A percentile compares a stretch with the other conserved stretches of the same genome.
These are phyloP conservation scores for Anaspis maculata DNA, from an alignment of 2,888 invertebrate species.

Conservation along the genomic window DNA sequence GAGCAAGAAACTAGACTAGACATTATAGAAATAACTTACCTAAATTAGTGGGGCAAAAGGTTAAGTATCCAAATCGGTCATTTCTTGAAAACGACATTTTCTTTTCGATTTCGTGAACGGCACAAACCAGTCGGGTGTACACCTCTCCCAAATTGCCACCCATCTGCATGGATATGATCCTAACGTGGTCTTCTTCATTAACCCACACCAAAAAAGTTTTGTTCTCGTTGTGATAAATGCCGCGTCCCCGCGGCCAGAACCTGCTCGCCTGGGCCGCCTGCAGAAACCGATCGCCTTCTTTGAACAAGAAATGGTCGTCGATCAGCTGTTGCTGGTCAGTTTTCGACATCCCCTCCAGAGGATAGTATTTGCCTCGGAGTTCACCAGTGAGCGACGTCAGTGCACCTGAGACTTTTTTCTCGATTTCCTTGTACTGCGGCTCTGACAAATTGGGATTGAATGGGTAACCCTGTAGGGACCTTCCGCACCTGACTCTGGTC, in stretches of 20 bases:
- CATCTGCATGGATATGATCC: slow-evolving; percentile 95
- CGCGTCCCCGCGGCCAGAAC: slow-evolving; percentile 89
- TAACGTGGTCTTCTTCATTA: slow-evolving; percentile 95
- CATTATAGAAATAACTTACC: too few relatives aligned
- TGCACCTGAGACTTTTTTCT: slow-evolving; percentile 42
- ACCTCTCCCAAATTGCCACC: slow-evolving; percentile 85
- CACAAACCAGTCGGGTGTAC: slow-evolving; percentile 45
- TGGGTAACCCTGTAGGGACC: slow-evolving; percentile 53
- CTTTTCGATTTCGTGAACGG: slow-evolving; percentile 46
- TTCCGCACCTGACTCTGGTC: slow-evolving; percentile 58
- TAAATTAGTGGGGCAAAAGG: slow-evolving; percentile 67
- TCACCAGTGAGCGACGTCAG: slow-evolving; percentile 48
- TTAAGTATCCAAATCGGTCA: slow-evolving; percentile 57
- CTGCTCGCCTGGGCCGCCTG: slow-evolving; percentile 88
- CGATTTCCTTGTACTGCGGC: slow-evolving; percentile 55
- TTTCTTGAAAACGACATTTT: slow-evolving; percentile 48
- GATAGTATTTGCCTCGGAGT: slow-evolving; percentile 86
- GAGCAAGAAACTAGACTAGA: slow-evolving; percentile 18
- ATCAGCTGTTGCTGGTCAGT: slow-evolving; percentile 88
- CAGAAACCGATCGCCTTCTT: slow-evolving; percentile 86
- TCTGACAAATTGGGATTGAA: slow-evolving; percentile 62
- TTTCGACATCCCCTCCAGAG: slow-evolving; percentile 88
- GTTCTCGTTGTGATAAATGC: slow-evolving; percentile 90
- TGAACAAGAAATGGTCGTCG: slow-evolving; percentile 95
- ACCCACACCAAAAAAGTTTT: slow-evolving; percentile 96